phyloP scores from a whole-genome alignment of 2,888 invertebrate species.

The Phengaris alcon region DNA sequence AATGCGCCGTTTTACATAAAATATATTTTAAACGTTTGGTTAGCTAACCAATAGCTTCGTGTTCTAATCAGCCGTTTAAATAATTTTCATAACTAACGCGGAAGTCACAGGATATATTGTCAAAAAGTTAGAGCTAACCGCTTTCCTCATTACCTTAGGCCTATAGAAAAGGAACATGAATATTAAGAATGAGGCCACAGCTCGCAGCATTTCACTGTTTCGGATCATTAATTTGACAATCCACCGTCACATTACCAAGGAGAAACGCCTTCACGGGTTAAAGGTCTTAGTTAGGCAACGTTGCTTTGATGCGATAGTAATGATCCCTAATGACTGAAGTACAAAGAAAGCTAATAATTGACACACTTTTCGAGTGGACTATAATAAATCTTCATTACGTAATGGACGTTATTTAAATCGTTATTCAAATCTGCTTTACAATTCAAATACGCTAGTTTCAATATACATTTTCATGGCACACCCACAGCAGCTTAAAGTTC shows the following conservation, averaged over 20 bases:
- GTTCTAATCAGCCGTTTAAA: no score
- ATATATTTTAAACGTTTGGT: no score
- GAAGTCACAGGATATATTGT: neutral
- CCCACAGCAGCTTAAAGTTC: no score
- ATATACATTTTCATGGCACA: no score
- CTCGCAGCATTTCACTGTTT: constrained; percentile 60
- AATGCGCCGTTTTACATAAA: no score
- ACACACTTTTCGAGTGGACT: constrained; percentile 35
- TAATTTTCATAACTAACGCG: no score
- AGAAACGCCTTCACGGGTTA: constrained; percentile 69
- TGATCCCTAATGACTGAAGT: constrained; percentile 55
- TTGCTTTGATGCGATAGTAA: constrained; percentile 61
- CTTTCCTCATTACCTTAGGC: constrained; percentile 40
- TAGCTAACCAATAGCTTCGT: no score
- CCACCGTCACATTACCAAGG: constrained; percentile 62
- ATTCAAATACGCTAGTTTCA: neutral
- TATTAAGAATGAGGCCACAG: constrained; percentile 51
- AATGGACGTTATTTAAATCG: constrained; percentile 12
- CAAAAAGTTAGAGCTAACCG: neutral
- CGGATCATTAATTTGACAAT: constrained; percentile 76
- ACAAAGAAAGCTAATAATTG: constrained; percentile 38
- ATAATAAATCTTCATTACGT: constrained; percentile 30
- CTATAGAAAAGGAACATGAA: constrained; percentile 40
- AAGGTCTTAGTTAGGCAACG: constrained; percentile 65
- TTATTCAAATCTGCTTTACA: neutral